Percentiles rank a stretch among this genome's conserved stretches.
phyloP scores from a whole-genome alignment of 2,113 vertebrate genomes.

The Gobio gobio region DNA sequence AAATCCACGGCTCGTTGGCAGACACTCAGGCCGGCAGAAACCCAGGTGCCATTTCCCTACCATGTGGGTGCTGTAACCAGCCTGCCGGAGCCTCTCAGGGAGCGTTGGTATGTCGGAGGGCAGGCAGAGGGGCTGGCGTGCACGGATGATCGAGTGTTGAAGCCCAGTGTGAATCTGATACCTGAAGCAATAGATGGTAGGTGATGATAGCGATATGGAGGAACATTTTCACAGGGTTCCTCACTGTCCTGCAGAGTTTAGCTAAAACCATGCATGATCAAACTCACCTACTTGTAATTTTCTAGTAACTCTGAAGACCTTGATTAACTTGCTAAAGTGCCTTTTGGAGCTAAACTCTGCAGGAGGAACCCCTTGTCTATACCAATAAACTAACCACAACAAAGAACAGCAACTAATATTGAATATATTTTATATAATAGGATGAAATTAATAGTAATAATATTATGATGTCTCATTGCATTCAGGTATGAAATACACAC shows the following conservation, averaged over 20 bases:
- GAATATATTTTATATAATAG: neutral
- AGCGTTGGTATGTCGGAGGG: conserved; percentile 85
- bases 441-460: neutral
- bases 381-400: neutral
- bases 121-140: conserved; percentile 91
- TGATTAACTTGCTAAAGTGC: neutral
- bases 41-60: conserved; percentile 97
- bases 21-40: conserved; percentile 86
- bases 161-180: conserved; percentile 97
- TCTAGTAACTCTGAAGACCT: neutral
- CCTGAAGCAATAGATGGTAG: conserved; percentile 66
- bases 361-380: neutral
- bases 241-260: neutral
- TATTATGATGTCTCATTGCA: neutral
- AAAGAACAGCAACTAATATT: neutral
- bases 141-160: conserved; percentile 91
- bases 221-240: neutral
- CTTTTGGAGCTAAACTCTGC: neutral
- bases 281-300: neutral
- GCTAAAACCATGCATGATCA: neutral
- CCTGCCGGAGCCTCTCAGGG: conserved; percentile 86
- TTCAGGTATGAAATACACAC: too few relatives aligned
- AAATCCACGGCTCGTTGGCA: conserved; percentile 89
- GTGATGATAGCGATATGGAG: neutral
- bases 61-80: conserved; percentile 91